A percentile compares a stretch with the other conserved stretches of the same genome.
Conservation (phyloP, 2,888 invertebrate species). For the Harmothoe impar region DNA sequence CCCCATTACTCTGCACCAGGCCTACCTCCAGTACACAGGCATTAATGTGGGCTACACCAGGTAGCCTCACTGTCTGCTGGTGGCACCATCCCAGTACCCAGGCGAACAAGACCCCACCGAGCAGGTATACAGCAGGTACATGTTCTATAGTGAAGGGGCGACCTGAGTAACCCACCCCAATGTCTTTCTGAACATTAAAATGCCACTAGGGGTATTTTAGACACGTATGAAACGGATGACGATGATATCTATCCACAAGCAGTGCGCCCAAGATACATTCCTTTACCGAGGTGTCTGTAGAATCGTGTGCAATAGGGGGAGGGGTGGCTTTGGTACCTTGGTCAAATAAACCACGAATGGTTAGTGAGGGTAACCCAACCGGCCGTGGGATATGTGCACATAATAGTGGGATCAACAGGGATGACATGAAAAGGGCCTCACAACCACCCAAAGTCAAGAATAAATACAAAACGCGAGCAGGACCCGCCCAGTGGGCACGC, state of each 20-base stretch:
- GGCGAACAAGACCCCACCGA: background rate
- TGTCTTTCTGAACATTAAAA: background rate
- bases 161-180: background rate
- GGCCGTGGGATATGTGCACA: background rate
- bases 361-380: conserved; percentile 28
- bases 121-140: too few relatives aligned
- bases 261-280: too few relatives aligned
- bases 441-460: conserved; percentile 23
- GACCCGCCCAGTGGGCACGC: background rate
- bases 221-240: conserved; percentile 35
- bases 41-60: too few relatives aligned
- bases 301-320: background rate
- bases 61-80: background rate
- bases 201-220: background rate
- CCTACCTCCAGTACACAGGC: too few relatives aligned
- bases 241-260: background rate
- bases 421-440: conserved; percentile 53
- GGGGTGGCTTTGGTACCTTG: background rate
- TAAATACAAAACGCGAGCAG: background rate
- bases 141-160: background rate
- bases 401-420: conserved; percentile 56
- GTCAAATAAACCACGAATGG: conserved; percentile 52
- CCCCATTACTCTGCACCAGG: too few relatives aligned
- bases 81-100: conserved; percentile 36
- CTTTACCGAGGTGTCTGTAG: background rate